Evolutionary conservation across 2,888 invertebrate species (phyloP).

Genomic region (Margaritifera margaritifera): DNA sequence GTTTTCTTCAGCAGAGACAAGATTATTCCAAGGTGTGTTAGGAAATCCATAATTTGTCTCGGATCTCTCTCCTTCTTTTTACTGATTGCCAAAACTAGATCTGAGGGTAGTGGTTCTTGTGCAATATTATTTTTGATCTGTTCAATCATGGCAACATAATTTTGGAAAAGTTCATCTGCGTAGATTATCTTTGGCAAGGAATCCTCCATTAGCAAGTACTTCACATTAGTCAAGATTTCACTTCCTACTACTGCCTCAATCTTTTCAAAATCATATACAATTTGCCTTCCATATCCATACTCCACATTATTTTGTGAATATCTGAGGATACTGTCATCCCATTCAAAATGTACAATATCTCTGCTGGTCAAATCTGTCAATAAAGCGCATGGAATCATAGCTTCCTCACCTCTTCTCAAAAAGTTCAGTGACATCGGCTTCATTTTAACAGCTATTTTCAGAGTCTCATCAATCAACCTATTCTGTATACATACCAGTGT

Average conservation of each 20-base stretch:
- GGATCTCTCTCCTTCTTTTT: constrained; percentile 21
- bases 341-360: constrained; percentile 17
- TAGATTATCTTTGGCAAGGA: constrained; percentile 32
- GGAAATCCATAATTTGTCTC: constrained; percentile 11
- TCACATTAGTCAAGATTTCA: constrained; percentile 22
- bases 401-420: constrained; percentile 4
- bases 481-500: constrained; percentile 34
- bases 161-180: constrained; percentile 43
- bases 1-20: constrained; percentile 40
- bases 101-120: constrained; percentile 30
- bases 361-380: constrained; percentile 19
- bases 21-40: constrained; percentile 39
- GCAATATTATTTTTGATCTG: constrained; percentile 18
- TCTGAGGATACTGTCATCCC: constrained; percentile 18
- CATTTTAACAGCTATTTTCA: constrained; percentile 12
- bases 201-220: constrained; percentile 16
- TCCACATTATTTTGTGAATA: constrained; percentile 33
- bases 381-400: constrained; percentile 11
- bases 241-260: constrained; percentile 34
- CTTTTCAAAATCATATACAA: constrained; percentile 34
- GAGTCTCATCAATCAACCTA: constrained; percentile 25
- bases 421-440: constrained; percentile 18
- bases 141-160: constrained; percentile 25
- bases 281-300: constrained; percentile 27
- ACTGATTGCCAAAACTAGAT: constrained; percentile 19